Conservation (phyloP, 2,113 vertebrate species). For the Uropsilus gracilis region DNA sequence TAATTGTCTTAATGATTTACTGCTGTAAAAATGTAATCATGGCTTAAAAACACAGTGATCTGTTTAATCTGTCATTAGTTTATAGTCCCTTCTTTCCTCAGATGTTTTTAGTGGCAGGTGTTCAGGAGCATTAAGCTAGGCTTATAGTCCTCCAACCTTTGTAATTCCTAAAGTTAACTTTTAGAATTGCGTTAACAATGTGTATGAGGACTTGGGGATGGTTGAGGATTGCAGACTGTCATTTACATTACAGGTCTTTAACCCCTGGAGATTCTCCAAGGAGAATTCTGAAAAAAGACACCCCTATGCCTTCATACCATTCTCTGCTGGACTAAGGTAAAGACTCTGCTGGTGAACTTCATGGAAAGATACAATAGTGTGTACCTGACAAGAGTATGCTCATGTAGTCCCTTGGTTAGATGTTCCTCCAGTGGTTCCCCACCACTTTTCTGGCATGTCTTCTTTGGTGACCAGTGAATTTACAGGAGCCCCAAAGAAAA, state of each 20-base stretch:
- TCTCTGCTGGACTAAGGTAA: slow-evolving; percentile 87
- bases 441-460: neutral
- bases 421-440: too few relatives aligned
- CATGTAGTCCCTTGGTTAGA: neutral
- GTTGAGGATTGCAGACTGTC: neutral
- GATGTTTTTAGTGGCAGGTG: neutral
- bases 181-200: neutral
- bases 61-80: neutral
- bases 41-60: neutral
- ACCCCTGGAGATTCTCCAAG: slow-evolving; percentile 91
- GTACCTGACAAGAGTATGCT: neutral
- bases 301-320: slow-evolving; percentile 91
- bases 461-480: neutral
- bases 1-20: neutral
- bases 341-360: neutral
- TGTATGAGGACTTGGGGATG: neutral
- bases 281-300: slow-evolving; percentile 89
- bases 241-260: slow-evolving; percentile 85
- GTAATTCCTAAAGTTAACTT: neutral
- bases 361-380: neutral
- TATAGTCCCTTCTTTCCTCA: neutral
- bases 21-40: too few relatives aligned
- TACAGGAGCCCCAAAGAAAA: neutral
- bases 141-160: neutral
- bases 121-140: neutral